Conservation (phyloP, 2,113 vertebrate genomes). For the Trogon melanurus region DNA sequence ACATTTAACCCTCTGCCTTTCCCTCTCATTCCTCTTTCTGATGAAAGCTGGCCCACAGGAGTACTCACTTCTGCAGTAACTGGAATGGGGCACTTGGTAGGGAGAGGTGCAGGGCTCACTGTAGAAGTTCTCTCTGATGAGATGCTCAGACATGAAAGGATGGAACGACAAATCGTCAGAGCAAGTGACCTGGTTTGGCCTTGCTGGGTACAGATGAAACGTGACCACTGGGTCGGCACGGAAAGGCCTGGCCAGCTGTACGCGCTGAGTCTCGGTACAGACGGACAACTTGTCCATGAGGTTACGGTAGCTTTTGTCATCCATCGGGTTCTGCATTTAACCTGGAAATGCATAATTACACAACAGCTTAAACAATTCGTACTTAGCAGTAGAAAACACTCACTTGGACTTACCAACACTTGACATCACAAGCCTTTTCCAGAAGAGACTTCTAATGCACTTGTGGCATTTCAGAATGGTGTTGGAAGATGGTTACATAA, state of each 20-base stretch:
- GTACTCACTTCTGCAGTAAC: slow-evolving; percentile 56
- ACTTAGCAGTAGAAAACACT: background rate
- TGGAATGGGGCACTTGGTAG: slow-evolving; percentile 44
- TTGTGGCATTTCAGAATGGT: background rate
- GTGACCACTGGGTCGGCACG: slow-evolving; percentile 65
- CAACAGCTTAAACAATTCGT: background rate
- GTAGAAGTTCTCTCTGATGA: slow-evolving; percentile 53
- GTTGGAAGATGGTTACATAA: background rate
- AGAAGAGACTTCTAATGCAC: background rate
- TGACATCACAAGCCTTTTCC: background rate
- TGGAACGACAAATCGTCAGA: slow-evolving; percentile 70
- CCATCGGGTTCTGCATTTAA: slow-evolving; percentile 59
- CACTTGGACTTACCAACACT: background rate
- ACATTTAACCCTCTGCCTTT: slow-evolving; percentile 81
- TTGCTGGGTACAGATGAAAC: slow-evolving; percentile 66
- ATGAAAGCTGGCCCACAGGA: slow-evolving; percentile 77
- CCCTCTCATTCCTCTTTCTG: slow-evolving; percentile 81
- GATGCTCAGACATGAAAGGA: slow-evolving; percentile 62
- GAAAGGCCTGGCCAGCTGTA: slow-evolving; percentile 64
- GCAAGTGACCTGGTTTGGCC: slow-evolving; percentile 42
- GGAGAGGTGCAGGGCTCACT: slow-evolving; percentile 58
- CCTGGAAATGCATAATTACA: slow-evolving; percentile 62
- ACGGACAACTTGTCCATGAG: slow-evolving; percentile 45
- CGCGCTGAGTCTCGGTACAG: slow-evolving; percentile 52
- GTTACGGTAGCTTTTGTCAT: slow-evolving; percentile 53